These are phyloP conservation scores for Sternarchorhynchus goeldii DNA, from an alignment of 2,797 vertebrate genomes.

Conservation along the genomic window DNA sequence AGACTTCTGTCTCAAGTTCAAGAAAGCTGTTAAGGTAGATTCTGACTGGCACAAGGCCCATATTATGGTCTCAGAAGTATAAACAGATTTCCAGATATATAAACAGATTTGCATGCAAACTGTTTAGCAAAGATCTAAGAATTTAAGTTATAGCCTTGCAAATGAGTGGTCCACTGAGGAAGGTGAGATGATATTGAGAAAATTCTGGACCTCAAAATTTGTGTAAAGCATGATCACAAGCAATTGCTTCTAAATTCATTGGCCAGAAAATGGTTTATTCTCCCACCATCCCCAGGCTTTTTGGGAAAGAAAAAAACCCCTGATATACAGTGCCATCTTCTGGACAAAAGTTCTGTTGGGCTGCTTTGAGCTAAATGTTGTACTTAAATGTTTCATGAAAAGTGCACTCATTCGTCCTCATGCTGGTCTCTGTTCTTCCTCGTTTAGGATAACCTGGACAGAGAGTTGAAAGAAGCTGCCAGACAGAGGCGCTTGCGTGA, in stretches of 20 bases:
- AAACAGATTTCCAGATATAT: too few species aligned
- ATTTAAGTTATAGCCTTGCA: too few species aligned
- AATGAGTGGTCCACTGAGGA: too few species aligned
- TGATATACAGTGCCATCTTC: background rate
- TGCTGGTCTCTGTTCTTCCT: background rate
- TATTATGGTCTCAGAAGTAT: background rate
- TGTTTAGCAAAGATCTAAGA: background rate
- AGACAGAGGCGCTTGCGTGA: conserved; percentile 82
- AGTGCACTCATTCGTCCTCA: background rate
- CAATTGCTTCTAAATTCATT: background rate
- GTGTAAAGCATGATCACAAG: too few species aligned
- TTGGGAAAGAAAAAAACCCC: background rate
- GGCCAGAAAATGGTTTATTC: background rate
- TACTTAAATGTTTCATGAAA: background rate
- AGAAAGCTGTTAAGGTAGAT: conserved; percentile 93
- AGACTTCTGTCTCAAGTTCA: conserved; percentile 94
- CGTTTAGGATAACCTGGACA: conserved; percentile 87
- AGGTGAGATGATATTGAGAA: too few species aligned
- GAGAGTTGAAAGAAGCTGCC: conserved; percentile 86
- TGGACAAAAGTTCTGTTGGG: background rate
- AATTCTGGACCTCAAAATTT: too few species aligned
- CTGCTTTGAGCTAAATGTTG: background rate
- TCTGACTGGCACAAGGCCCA: background rate
- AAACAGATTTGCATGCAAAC: background rate
- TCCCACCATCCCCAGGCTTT: background rate